Evolutionary conservation across 2,113 vertebrate species (phyloP), one percentile per base, ranked within the genome.

Genomic region (Ptychochromis oligacanthus): DNA sequence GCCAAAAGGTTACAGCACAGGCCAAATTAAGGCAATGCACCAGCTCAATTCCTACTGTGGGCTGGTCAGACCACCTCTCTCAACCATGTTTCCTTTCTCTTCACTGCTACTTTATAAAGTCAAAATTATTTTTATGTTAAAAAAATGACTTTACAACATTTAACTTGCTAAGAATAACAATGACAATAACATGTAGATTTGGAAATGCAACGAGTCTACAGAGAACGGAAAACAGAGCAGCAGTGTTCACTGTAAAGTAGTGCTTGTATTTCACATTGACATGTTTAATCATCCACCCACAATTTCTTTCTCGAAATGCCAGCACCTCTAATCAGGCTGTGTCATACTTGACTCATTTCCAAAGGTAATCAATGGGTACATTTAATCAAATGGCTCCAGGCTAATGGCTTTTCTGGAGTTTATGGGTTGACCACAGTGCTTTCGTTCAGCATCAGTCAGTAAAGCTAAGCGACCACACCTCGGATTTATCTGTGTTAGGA

Each of bases 301-400:
- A 43, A 15, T 58, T 76, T 13, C 55, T 28, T 36, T 43, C 74
- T 43, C 1, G 10, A 36, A 6, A 43, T 40, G 55, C 24, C 36
- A 58, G 22, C 20, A 40, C 54, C 34, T 75, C 28, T 31, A 31
- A 31, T 31, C 38, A 38, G 74, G 55, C 55, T 14, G 36, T 76
- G 74, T n/a, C 4, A 54, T 56, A 24, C 74, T 76, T 58, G 74
- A 76, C 36, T 76, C 74, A 76, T 57, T 76, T 54, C 46, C 43
- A 72, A 49, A 34, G 17, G 36, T 58, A 76, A 76, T 76, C 55
- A 58, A 24, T 58, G 74, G 55, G 34, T 10, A 43, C 55, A 28
- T 12, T 76, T 58, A 76, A 58, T 76, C 34, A 57, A 58, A 58
- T 20, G 36, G n/a, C 36, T 26, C 34, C 38, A 58, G 36, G 34